A percentile compares a stretch with the other conserved stretches of the same genome.
Conservation (phyloP, 1,140 invertebrate genomes). For the Drosophila orosa region DNA sequence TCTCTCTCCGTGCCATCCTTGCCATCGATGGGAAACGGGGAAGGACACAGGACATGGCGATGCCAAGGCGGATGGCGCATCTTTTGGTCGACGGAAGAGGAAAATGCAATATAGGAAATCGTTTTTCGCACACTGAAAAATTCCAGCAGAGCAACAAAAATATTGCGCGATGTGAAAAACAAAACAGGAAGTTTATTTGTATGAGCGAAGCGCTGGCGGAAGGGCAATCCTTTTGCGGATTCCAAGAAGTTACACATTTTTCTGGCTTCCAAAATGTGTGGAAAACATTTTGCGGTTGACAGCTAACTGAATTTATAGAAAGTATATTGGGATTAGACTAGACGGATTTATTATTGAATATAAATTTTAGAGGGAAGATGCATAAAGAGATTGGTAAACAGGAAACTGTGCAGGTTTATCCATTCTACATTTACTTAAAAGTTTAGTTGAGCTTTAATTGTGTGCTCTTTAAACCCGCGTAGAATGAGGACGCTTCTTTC, state of each 20-base stretch:
- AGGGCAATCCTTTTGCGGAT: constrained; percentile 20
- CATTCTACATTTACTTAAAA: too few relatives aligned
- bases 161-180: constrained; percentile 43
- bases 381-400: neutral
- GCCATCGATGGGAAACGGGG: constrained; percentile 44
- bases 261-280: constrained; percentile 42
- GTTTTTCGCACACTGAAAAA: constrained; percentile 77
- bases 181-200: constrained; percentile 80
- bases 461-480: neutral
- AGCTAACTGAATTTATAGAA: constrained; percentile 35
- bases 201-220: constrained; percentile 9
- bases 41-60: constrained; percentile 28
- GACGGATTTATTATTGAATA: constrained; percentile 29
- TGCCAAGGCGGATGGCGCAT: constrained; percentile 70
- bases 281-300: constrained; percentile 39
- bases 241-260: constrained; percentile 41
- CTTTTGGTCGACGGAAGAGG: constrained; percentile 76
- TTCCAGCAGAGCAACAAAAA: constrained; percentile 15
- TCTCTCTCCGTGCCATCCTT: neutral
- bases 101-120: constrained; percentile 83
- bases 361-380: constrained; percentile 1
- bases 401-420: neutral
- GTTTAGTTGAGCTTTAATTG: too few relatives aligned
- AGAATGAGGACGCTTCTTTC: neutral
- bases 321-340: constrained; percentile 3